These are phyloP conservation scores for Myotis planiceps DNA, from an alignment of 2,797 vertebrate species.

Conservation along the genomic window DNA sequence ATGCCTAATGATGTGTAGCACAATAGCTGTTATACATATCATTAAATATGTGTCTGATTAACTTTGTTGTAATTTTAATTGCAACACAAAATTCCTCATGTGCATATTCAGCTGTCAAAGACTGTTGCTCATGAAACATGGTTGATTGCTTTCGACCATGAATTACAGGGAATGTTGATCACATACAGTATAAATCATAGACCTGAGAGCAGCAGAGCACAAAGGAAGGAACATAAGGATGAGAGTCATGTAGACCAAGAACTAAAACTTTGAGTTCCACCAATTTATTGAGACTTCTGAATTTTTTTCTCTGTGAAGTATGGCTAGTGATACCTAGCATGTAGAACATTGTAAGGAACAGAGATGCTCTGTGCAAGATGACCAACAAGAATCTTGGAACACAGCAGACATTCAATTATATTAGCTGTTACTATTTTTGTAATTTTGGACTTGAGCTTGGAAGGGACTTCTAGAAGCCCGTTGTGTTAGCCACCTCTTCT, in stretches of 20 bases:
- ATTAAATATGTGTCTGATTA: slow-evolving; percentile 78
- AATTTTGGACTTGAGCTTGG: neutral
- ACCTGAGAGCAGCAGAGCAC: neutral
- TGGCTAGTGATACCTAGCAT: neutral
- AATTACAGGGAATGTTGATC: slow-evolving; percentile 31
- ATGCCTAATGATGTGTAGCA: slow-evolving; percentile 75
- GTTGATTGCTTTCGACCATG: slow-evolving; percentile 54
- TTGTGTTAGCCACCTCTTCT: neutral
- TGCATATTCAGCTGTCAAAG: slow-evolving; percentile 50
- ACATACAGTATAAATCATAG: slow-evolving; percentile 18
- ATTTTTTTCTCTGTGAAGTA: neutral
- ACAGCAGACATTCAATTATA: neutral
- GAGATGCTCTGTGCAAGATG: neutral
- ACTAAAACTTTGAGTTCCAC: neutral
- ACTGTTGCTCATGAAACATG: slow-evolving; percentile 17
- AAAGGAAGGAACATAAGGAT: neutral
- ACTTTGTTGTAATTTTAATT: slow-evolving; percentile 77
- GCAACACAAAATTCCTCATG: slow-evolving; percentile 63
- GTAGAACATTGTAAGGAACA: neutral
- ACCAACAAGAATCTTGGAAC: neutral
- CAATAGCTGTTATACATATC: slow-evolving; percentile 74
- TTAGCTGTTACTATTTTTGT: neutral
- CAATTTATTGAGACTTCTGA: neutral
- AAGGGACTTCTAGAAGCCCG: neutral
- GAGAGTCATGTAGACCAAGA: neutral